These are phyloP conservation scores for Hirudinaria manillensis DNA, from an alignment of 2,888 invertebrate species.

Conservation along the genomic window DNA sequence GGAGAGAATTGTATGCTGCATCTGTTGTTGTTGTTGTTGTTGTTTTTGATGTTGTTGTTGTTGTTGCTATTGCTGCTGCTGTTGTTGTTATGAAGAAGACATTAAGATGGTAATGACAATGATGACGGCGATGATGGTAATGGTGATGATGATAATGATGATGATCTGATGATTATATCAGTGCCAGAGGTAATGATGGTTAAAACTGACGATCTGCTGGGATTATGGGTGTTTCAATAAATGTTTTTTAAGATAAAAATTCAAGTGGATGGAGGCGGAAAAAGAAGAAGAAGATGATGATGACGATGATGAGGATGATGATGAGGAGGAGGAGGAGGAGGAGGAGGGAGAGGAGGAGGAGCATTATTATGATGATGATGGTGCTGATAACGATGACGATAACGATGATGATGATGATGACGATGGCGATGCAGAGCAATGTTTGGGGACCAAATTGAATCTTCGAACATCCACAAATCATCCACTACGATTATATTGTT, in stretches of 20 bases:
- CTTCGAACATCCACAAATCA: too few relatives aligned
- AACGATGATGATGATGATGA: not conserved
- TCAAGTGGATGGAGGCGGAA: too few relatives aligned
- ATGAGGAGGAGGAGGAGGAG: not conserved
- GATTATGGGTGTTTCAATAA: too few relatives aligned
- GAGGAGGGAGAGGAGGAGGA: not conserved
- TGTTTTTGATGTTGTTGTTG: too few relatives aligned
- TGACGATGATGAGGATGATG: not conserved
- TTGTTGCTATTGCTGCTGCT: too few relatives aligned
- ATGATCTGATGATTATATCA: not conserved
- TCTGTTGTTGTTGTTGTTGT: too few relatives aligned
- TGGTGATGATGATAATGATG: slow-evolving; percentile 5
- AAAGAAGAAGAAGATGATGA: not conserved
- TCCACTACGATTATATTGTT: too few relatives aligned
- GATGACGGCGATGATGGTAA: slow-evolving; percentile 8
- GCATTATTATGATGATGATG: not conserved
- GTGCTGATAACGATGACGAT: not conserved
- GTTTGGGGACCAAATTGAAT: too few relatives aligned
- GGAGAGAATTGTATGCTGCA: too few relatives aligned
- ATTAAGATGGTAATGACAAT: not conserved
- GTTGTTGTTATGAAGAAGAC: too few relatives aligned
- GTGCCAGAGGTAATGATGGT: not conserved
- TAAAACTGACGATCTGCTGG: too few relatives aligned
- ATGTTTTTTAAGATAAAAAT: too few relatives aligned
- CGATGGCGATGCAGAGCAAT: not conserved